phyloP scores from a whole-genome alignment of 2,888 invertebrate genomes.

The Atethmia centrago region DNA sequence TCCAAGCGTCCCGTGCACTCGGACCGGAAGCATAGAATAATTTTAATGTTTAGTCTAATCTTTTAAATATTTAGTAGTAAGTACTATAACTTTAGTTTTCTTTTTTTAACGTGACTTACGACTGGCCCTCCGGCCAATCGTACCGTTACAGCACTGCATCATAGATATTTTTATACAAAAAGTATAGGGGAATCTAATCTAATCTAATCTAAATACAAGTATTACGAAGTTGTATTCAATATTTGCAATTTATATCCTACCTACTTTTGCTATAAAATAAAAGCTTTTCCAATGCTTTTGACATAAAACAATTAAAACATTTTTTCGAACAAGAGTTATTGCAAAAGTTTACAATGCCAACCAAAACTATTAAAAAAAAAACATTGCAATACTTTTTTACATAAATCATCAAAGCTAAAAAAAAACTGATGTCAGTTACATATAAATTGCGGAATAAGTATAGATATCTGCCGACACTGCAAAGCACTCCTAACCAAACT shows the following conservation, averaged over 20 bases:
- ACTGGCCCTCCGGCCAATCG: too few relatives aligned
- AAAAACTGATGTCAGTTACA: conserved; percentile 5
- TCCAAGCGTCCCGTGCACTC: too few relatives aligned
- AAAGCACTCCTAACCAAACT: background rate
- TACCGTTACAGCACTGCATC: too few relatives aligned
- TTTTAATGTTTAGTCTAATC: too few relatives aligned
- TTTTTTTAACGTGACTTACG: too few relatives aligned
- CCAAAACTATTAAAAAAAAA: conserved; percentile 5
- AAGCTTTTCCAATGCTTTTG: background rate
- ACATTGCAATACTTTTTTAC: conserved; percentile 6
- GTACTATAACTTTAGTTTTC: too few relatives aligned
- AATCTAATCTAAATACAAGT: too few relatives aligned
- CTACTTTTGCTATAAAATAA: background rate
- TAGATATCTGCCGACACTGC: background rate
- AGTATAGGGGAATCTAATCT: background rate
- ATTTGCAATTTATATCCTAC: too few relatives aligned
- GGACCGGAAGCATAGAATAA: too few relatives aligned
- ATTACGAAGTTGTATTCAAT: background rate
- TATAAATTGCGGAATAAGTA: background rate
- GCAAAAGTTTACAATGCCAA: conserved; percentile 8
- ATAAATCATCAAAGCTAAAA: background rate
- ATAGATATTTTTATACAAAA: background rate
- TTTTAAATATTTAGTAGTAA: too few relatives aligned
- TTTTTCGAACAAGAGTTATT: conserved; percentile 28
- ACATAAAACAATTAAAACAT: background rate